These are phyloP conservation scores for Anas platyrhynchos DNA, from an alignment of 2,113 vertebrate species.

Conservation along the genomic window DNA sequence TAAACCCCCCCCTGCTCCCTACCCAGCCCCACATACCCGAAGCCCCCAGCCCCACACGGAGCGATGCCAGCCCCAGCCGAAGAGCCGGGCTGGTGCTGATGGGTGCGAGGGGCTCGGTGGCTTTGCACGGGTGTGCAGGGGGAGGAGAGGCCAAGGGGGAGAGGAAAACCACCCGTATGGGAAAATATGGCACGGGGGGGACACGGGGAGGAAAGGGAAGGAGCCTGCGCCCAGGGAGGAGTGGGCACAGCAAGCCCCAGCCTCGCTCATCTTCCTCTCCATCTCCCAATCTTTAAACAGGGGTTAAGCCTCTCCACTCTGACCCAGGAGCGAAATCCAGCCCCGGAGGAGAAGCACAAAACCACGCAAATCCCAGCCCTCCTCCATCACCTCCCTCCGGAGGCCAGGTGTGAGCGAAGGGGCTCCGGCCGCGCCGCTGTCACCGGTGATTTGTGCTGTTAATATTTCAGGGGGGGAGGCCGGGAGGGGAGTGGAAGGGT, in stretches of 20 bases:
- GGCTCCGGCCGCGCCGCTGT: background rate
- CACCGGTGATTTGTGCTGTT: conserved; percentile 17
- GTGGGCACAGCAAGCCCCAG: background rate
- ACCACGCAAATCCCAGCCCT: background rate
- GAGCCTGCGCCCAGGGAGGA: rapidly evolving
- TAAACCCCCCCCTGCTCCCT: background rate
- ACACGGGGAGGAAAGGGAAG: background rate
- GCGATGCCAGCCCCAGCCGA: no score
- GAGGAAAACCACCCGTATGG: background rate
- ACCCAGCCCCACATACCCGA: background rate
- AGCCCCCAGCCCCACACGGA: background rate
- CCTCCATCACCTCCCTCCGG: background rate
- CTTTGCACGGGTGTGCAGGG: background rate
- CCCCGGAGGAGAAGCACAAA: background rate
- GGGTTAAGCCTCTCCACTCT: background rate
- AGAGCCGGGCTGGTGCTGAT: conserved; percentile 14
- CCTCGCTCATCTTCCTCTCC: background rate
- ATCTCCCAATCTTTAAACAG: background rate
- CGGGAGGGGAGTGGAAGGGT: background rate
- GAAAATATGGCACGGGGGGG: background rate
- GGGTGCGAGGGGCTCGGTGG: background rate
- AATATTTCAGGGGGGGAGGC: conserved; percentile 22
- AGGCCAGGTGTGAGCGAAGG: rapidly evolving
- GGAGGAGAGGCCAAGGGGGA: background rate
- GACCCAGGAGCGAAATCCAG: background rate